A percentile compares a stretch with the other conserved stretches of the same genome.
These are phyloP conservation scores for Orthonychiurus folsomi DNA, from an alignment of 2,888 invertebrate genomes.

Conservation along the genomic window DNA sequence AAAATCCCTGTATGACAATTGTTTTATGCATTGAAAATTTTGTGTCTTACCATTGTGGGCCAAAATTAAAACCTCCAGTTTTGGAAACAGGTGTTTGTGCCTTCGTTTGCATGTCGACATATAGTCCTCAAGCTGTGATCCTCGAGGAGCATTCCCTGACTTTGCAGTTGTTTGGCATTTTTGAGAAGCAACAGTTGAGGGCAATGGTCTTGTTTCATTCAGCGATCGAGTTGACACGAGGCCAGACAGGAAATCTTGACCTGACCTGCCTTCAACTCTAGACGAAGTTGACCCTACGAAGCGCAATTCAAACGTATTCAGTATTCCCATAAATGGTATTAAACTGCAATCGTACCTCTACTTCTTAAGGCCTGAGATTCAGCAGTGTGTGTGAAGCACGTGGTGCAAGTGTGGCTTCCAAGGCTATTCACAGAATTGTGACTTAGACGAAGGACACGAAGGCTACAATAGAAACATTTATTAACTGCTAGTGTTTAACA, in stretches of 20 bases:
- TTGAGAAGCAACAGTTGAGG: too few relatives aligned
- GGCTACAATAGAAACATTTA: too few relatives aligned
- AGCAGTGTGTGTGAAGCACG: conserved; percentile 19
- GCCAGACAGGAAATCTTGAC: too few relatives aligned
- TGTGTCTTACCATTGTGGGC: conserved; percentile 35
- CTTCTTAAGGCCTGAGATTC: conserved; percentile 14
- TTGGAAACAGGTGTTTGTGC: conserved; percentile 29
- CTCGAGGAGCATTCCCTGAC: background rate
- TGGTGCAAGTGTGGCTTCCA: conserved; percentile 16
- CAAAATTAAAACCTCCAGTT: conserved; percentile 36
- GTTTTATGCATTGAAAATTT: background rate
- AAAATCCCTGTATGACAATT: background rate
- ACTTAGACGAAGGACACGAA: conserved; percentile 19
- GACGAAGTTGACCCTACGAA: too few relatives aligned
- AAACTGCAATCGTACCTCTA: too few relatives aligned
- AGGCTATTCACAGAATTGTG: conserved; percentile 15
- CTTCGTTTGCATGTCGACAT: background rate
- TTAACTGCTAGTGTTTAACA: too few relatives aligned
- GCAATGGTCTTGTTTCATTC: too few relatives aligned
- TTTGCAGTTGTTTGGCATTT: background rate
- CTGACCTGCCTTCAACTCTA: too few relatives aligned
- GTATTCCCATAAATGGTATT: too few relatives aligned
- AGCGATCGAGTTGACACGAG: too few relatives aligned
- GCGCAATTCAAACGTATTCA: too few relatives aligned
- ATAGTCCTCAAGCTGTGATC: background rate